These are phyloP conservation scores for Poecilia latipinna DNA, from an alignment of 2,113 vertebrate species.

Conservation along the genomic window DNA sequence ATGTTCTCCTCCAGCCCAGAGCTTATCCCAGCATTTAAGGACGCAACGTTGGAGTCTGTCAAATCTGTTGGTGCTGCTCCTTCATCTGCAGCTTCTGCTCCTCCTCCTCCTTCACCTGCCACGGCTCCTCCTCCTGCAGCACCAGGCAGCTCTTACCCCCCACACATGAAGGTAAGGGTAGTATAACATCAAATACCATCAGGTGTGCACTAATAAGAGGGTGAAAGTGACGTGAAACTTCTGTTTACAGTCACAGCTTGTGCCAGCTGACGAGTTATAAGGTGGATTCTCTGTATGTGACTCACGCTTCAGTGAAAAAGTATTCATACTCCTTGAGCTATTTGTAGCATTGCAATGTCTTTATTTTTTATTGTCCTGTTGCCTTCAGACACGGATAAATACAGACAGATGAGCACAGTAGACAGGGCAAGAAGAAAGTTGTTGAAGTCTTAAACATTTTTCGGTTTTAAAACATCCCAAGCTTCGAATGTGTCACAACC, in stretches of 20 bases:
- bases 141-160: constrained; percentile 93
- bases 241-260: constrained; percentile 2
- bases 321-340: too few species aligned
- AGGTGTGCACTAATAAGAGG: neutral
- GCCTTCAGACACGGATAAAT: too few species aligned
- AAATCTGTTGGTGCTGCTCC: constrained; percentile 71
- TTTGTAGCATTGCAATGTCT: too few species aligned
- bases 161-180: constrained; percentile 90
- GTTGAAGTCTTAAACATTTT: too few species aligned
- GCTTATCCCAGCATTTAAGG: constrained; percentile 89
- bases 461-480: too few species aligned
- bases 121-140: constrained; percentile 75
- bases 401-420: too few species aligned
- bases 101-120: constrained; percentile 69
- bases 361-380: too few species aligned
- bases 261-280: neutral
- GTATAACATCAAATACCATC: neutral
- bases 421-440: too few species aligned
- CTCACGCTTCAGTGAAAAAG: too few species aligned
- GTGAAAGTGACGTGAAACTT: neutral
- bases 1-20: constrained; percentile 67
- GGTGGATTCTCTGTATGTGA: neutral
- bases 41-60: constrained; percentile 85
- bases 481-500: too few species aligned
- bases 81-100: constrained; percentile 71